A percentile compares a stretch with the other conserved stretches of the same genome.
Conservation (phyloP, 2,113 vertebrate genomes). For the Okapia johnstoni region DNA sequence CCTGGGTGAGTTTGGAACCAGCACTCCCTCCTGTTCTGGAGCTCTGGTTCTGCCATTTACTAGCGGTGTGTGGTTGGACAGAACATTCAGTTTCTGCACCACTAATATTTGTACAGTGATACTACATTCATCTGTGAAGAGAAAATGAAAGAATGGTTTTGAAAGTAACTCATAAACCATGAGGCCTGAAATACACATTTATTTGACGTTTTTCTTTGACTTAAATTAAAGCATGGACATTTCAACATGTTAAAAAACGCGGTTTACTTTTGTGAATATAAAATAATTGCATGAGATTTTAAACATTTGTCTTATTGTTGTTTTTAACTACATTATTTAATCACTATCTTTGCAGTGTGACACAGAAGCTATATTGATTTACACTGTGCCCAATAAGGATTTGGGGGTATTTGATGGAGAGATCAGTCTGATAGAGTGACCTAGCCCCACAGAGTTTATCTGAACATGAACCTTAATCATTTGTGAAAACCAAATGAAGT, state of each 20-base stretch:
- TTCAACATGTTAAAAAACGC: neutral
- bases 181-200: neutral
- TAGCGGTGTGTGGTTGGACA: rapidly evolving
- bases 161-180: neutral
- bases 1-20: too few species aligned
- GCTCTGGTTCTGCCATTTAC: neutral
- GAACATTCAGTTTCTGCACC: neutral
- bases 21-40: rapidly evolving
- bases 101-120: rapidly evolving
- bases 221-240: neutral
- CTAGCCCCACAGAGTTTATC: neutral
- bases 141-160: too few species aligned
- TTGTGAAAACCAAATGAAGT: rapidly evolving
- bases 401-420: too few species aligned
- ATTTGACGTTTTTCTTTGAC: neutral
- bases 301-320: neutral
- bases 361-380: neutral
- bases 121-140: rapidly evolving
- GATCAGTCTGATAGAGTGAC: neutral
- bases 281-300: neutral
- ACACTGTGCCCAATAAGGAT: neutral
- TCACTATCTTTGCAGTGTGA: neutral
- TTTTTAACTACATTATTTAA: neutral
- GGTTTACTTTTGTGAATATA: neutral
- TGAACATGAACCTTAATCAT: neutral